phyloP scores from a whole-genome alignment of 2,113 vertebrate species.

The Cheirogaleus medius region DNA sequence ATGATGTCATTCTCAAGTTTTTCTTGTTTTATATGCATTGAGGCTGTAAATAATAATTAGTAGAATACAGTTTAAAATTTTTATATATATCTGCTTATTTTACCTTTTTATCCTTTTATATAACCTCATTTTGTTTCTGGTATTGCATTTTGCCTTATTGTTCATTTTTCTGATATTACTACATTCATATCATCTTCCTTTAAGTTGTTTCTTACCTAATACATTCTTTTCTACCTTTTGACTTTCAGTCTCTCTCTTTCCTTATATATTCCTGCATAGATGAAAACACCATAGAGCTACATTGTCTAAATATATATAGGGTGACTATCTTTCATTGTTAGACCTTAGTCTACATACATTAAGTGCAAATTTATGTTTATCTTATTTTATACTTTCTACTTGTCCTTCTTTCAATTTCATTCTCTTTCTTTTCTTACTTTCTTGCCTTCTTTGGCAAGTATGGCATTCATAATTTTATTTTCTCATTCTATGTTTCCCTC shows the following conservation, averaged over 20 bases:
- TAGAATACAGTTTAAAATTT: not conserved
- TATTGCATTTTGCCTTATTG: not conserved
- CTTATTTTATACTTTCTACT: not conserved
- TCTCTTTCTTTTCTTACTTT: not conserved
- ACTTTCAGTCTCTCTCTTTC: not conserved
- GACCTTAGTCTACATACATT: not conserved
- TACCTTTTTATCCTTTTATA: not conserved
- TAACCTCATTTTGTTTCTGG: not conserved
- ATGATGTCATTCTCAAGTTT: not conserved
- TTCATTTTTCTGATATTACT: not conserved
- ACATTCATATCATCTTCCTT: not conserved
- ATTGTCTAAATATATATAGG: not conserved
- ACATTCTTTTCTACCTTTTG: not conserved
- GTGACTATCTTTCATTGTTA: not conserved
- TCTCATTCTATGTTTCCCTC: not conserved
- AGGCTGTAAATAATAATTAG: not conserved
- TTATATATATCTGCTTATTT: not conserved
- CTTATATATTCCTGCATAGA: not conserved
- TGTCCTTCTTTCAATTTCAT: not conserved
- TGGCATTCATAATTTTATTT: not conserved
- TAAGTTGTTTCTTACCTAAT: not conserved
- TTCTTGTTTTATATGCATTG: not conserved
- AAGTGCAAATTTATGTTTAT: not conserved
- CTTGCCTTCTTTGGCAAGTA: not conserved
- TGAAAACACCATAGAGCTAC: not conserved